Percentiles rank a stretch among this genome's conserved stretches.
Conservation (phyloP, 2,888 invertebrate species). For the Drosophila sordidula region DNA sequence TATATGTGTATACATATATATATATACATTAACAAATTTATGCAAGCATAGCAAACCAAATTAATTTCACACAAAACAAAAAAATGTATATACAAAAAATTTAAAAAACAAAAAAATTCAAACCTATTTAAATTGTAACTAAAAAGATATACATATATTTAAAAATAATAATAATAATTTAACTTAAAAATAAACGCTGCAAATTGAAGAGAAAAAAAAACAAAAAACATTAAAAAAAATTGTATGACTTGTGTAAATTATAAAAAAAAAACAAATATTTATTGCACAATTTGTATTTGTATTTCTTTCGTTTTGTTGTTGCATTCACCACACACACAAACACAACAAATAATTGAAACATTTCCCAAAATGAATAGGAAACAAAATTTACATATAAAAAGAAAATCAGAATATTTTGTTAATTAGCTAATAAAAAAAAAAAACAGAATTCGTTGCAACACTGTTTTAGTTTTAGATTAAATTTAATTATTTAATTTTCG, state of each 20-base stretch:
- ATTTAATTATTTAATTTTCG: conserved; percentile 50
- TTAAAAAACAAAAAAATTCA: conserved; percentile 16
- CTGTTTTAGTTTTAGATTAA: conserved; percentile 42
- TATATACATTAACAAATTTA: conserved; percentile 10
- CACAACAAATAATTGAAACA: conserved; percentile 2
- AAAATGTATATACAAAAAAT: conserved; percentile 54
- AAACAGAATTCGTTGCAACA: conserved; percentile 19
- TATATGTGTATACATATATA: conserved; percentile 19
- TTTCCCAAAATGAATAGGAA: conserved; percentile 10
- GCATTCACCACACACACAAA: conserved; percentile 8
- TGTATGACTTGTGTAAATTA: conserved; percentile 40
- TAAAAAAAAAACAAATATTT: conserved; percentile 14
- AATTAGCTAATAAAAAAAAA: conserved; percentile 6
- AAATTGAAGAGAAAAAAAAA: conserved; percentile 28
- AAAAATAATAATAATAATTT: conserved; percentile 19
- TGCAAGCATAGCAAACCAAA: conserved; percentile 52
- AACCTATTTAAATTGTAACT: conserved; percentile 51
- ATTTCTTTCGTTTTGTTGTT: conserved; percentile 39
- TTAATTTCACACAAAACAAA: conserved; percentile 34
- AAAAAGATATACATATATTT: conserved; percentile 44
- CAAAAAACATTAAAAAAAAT: conserved; percentile 4
- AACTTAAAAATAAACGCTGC: conserved; percentile 50
- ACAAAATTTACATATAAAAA: conserved; percentile 7
- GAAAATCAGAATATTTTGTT: conserved; percentile 24
- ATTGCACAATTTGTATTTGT: conserved; percentile 35